Base-by-base conservation (phyloP, 2,888 invertebrate genomes). In the Pammene aurita region DNA sequence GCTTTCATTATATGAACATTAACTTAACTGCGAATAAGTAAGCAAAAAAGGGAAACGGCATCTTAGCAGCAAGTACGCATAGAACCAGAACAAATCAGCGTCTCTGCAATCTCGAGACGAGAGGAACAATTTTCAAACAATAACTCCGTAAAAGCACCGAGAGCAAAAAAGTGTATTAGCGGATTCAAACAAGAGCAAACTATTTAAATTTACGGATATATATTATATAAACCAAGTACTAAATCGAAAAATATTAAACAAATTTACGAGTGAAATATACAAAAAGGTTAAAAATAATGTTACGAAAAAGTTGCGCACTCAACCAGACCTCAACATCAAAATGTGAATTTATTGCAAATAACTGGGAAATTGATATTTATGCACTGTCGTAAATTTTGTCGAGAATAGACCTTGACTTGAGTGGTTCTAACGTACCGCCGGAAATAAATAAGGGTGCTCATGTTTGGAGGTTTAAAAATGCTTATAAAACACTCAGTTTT, bases 321-420 rank as follows among this genome's bases (percentile, higher is more conserved):
- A 74, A 72, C 68, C 71, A 71, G 71, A 72, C 72, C 76, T 75
- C 76, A 77, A 80, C 77, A 80, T 80, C 74, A 81, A 82, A 85
- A 84, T 84, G 79, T 80, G 78, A 82, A 84, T 85, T 85, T 85
- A 86, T 84, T 79, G 80, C 80, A 80, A 82, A 82, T 81, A 81
- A 80, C 80, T 74, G 70, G 70, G 75, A 77, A 82, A 85, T 84
- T 83, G 82, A 81, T 83, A 84, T 85, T 85, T 84, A 85, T 83
- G 80, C 78, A 80, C 72, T 73, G 82, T 74, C 84, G 78, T 84
- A 84, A 84, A 84, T 81, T 81, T 73, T 76, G 75, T 66, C 63
- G 72, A 69, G 75, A 73, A 74, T 76, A 78, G 76, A 78, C 77
- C 76, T 78, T 75, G 75, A 74, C 77, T 80, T 71, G 78, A 81